phyloP scores from a whole-genome alignment of 53 echinoderm and acorn worm genomes.

The Echinarachnius parma region DNA sequence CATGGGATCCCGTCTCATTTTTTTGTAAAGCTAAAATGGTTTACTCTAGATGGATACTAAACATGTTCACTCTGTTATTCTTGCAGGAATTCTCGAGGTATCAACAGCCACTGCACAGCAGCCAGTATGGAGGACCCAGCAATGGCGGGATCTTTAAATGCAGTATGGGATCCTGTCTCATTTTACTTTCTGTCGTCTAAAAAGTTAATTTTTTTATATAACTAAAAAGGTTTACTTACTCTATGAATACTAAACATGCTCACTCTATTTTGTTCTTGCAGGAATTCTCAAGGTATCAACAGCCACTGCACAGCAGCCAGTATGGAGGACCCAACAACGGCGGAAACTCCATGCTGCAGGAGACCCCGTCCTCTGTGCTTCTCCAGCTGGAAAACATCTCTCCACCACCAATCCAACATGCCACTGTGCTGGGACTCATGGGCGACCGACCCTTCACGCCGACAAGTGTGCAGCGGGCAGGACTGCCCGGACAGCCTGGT shows the following conservation, averaged over 20 bases:
- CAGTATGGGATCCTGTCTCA: too few relatives aligned
- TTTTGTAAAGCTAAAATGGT: too few relatives aligned
- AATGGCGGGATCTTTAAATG: too few relatives aligned
- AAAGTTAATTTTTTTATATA: too few relatives aligned
- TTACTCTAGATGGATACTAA: too few relatives aligned
- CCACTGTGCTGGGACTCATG: conserved; percentile 23
- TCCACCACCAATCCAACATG: conserved; percentile 38
- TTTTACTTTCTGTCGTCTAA: too few relatives aligned
- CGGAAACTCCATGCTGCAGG: background rate
- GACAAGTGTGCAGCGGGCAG: background rate
- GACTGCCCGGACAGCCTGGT: background rate
- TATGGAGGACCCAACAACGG: conserved; percentile 16
- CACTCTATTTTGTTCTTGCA: background rate
- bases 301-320: conserved; percentile 3
- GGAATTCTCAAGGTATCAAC: conserved; percentile 39
- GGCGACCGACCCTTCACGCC: conserved; percentile 38
- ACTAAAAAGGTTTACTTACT: too few relatives aligned
- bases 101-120: too few relatives aligned
- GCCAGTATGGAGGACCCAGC: too few relatives aligned
- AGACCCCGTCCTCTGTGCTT: conserved; percentile 33
- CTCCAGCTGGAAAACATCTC: conserved; percentile 41
- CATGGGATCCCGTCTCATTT: too few relatives aligned
- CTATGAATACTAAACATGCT: background rate
- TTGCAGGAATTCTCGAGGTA: conserved; percentile 32
- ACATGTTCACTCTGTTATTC: background rate